phyloP scores from a whole-genome alignment of 2,113 vertebrate species.

The Rhea pennata region DNA sequence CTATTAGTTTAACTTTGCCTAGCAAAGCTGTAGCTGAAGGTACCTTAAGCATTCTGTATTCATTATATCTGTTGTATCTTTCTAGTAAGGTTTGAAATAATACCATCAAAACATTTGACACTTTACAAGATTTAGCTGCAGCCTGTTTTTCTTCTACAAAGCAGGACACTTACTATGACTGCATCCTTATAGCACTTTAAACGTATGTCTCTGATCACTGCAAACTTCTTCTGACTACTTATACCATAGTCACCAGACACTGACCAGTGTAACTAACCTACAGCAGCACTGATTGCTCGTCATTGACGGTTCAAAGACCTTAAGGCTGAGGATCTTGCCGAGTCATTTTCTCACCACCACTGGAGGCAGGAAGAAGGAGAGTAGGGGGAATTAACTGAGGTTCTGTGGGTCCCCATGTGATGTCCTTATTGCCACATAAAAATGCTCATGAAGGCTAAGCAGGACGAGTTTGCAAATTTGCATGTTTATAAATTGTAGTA shows the following conservation, averaged over 20 bases:
- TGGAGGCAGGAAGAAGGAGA: neutral
- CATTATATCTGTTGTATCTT: neutral
- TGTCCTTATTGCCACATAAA: neutral
- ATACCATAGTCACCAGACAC: neutral
- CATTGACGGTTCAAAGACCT: neutral
- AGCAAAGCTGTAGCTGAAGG: neutral
- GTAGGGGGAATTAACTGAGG: neutral
- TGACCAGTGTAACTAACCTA: neutral
- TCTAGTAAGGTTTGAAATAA: neutral
- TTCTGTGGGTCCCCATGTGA: neutral
- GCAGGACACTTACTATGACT: neutral
- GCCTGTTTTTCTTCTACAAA: neutral
- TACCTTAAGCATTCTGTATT: neutral
- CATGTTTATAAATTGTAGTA: neutral
- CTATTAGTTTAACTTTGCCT: neutral
- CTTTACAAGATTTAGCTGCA: neutral
- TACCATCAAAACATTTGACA: neutral
- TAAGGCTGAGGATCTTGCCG: neutral
- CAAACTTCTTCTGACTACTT: neutral
- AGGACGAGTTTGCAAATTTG: neutral
- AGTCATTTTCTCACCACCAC: neutral
- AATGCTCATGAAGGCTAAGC: neutral
- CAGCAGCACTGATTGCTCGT: neutral
- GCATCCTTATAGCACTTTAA: neutral
- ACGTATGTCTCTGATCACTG: neutral